Percentiles rank a stretch among this genome's conserved stretches.
Evolutionary conservation across 2,113 vertebrate genomes (phyloP).

Genomic region (Jacana jacana): DNA sequence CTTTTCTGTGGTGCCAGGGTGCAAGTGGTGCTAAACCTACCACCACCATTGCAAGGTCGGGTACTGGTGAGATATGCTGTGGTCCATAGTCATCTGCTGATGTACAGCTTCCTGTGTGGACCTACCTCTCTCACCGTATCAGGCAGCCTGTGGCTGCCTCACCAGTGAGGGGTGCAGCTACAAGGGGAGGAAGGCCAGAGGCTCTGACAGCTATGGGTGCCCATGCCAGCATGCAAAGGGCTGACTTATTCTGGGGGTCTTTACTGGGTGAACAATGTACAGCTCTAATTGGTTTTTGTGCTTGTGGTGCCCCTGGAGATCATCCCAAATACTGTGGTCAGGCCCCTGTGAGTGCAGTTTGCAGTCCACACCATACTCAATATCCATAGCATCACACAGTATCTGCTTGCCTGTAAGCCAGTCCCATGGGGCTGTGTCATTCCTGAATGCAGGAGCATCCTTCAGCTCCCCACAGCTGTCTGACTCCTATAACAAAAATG

Average conservation of each 20-base stretch:
- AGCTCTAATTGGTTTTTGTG: background rate
- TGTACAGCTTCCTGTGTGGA: background rate
- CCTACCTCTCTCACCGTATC: rapidly evolving
- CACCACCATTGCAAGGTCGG: rapidly evolving
- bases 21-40: background rate
- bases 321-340: background rate
- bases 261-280: background rate
- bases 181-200: background rate
- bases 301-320: background rate
- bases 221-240: background rate
- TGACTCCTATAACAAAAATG: background rate
- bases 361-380: rapidly evolving
- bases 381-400: background rate
- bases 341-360: background rate
- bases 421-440: background rate
- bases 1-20: background rate
- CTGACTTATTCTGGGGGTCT: background rate
- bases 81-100: background rate
- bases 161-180: rapidly evolving
- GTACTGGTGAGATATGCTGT: background rate
- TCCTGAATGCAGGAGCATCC: background rate
- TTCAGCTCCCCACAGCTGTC: background rate
- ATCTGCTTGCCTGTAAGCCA: background rate
- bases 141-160: background rate
- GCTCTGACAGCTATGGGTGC: background rate